Evolutionary conservation across 2,113 vertebrate species (phyloP).

Genomic region (Tapirus terrestris): DNA sequence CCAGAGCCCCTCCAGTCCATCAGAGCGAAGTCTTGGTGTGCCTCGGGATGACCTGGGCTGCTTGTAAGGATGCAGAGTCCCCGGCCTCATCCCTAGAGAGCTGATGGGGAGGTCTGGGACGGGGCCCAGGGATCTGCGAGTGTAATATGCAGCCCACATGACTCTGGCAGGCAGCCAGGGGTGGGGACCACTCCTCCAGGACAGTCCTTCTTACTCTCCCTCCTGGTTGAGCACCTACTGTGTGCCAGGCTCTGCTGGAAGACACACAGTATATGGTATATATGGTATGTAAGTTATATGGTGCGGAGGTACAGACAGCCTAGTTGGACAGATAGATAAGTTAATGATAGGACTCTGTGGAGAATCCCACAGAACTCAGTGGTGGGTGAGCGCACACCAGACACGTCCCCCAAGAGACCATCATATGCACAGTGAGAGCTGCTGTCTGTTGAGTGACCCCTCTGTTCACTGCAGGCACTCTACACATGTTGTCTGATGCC

Average conservation of each 20-base stretch:
- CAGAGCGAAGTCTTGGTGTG: neutral
- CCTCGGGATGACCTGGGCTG: neutral
- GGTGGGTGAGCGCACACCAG: accelerated
- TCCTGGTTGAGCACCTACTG: neutral
- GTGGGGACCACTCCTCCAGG: neutral
- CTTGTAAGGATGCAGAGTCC: neutral
- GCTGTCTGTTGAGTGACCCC: neutral
- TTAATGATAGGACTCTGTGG: neutral
- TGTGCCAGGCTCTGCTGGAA: neutral
- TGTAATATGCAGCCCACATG: neutral
- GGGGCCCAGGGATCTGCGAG: neutral
- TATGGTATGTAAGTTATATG: neutral
- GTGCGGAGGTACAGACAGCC: neutral
- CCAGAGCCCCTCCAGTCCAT: too few species aligned
- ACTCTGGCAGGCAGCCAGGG: neutral
- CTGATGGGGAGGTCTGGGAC: neutral
- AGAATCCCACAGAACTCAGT: neutral
- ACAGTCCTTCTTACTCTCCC: neutral
- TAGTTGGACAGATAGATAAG: neutral
- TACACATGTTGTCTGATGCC: neutral
- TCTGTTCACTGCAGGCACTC: neutral
- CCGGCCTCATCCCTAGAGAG: neutral
- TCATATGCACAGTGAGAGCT: neutral
- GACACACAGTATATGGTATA: too few species aligned
- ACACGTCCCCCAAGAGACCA: neutral